Evolutionary conservation across 2,113 vertebrate genomes (phyloP).

Genomic region (Lampris megalopsis): DNA sequence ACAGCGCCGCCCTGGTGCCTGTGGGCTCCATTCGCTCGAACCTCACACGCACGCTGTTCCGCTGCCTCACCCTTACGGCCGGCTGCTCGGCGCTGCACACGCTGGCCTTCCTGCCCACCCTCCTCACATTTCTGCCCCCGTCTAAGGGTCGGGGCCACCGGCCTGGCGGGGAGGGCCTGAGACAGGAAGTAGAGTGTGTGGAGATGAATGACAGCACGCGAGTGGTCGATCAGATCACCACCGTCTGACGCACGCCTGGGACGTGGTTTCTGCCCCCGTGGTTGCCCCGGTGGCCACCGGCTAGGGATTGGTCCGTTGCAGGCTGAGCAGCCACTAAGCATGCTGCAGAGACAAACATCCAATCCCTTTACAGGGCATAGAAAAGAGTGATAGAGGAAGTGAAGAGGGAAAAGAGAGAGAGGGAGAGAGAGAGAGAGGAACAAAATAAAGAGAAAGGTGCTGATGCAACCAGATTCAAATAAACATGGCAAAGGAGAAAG

Average conservation of each 20-base stretch:
- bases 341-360: conserved; percentile 21
- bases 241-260: conserved; percentile 82
- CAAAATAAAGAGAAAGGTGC: background rate
- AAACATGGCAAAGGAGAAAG: background rate
- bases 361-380: background rate
- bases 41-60: conserved; percentile 97
- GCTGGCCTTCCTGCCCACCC: conserved; percentile 97
- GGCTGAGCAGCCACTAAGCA: conserved; percentile 26
- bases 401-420: background rate
- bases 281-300: conserved; percentile 49
- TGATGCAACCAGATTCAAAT: background rate
- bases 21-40: conserved; percentile 96
- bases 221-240: conserved; percentile 99
- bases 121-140: conserved; percentile 97
- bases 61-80: conserved; percentile 97
- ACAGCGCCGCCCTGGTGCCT: conserved; percentile 93
- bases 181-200: conserved; percentile 95
- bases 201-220: conserved; percentile 98
- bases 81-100: conserved; percentile 98
- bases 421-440: background rate
- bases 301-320: conserved; percentile 23
- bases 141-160: conserved; percentile 89
- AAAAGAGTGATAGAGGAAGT: background rate
- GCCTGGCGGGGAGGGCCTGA: conserved; percentile 83
- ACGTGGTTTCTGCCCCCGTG: background rate